Conservation (phyloP, 1,140 invertebrate species). For the Drosophila leontia region DNA sequence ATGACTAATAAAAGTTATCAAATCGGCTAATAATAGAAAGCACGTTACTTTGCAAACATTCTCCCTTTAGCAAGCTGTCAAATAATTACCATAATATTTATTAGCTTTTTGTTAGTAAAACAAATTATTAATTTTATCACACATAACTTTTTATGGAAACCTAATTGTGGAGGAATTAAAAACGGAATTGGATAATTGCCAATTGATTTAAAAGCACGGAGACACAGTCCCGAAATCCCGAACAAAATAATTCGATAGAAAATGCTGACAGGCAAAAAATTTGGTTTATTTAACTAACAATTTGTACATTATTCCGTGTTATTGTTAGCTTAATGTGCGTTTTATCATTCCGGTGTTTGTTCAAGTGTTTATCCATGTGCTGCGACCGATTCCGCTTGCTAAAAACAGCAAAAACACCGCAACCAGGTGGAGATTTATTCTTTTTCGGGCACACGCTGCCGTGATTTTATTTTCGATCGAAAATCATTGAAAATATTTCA, state of each 20-base stretch:
- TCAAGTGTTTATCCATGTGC: conserved; percentile 50
- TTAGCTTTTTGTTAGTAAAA: conserved; percentile 14
- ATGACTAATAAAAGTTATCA: conserved; percentile 45
- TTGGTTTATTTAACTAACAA: conserved; percentile 64
- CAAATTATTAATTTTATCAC: conserved; percentile 30
- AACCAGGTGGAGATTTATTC: conserved; percentile 46
- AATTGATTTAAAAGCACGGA: not conserved
- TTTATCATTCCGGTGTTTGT: conserved; percentile 59
- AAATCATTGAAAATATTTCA: conserved; percentile 36
- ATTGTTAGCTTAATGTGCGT: conserved; percentile 65
- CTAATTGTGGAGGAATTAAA: conserved; percentile 5
- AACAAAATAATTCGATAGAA: conserved; percentile 10
- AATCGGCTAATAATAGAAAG: conserved; percentile 65
- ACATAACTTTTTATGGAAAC: not conserved
- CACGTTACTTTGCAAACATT: conserved; percentile 51
- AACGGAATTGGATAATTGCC: conserved; percentile 3
- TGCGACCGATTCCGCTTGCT: conserved; percentile 6
- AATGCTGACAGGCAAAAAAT: conserved; percentile 25
- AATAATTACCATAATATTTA: conserved; percentile 60
- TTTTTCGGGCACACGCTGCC: conserved; percentile 11
- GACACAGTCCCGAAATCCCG: not conserved
- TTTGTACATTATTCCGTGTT: conserved; percentile 57
- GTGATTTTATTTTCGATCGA: conserved; percentile 19
- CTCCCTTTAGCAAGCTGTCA: conserved; percentile 44
- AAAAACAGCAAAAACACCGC: not conserved